Conservation (phyloP, 2,113 vertebrate genomes). For the Urocynchramus pylzowi region DNA sequence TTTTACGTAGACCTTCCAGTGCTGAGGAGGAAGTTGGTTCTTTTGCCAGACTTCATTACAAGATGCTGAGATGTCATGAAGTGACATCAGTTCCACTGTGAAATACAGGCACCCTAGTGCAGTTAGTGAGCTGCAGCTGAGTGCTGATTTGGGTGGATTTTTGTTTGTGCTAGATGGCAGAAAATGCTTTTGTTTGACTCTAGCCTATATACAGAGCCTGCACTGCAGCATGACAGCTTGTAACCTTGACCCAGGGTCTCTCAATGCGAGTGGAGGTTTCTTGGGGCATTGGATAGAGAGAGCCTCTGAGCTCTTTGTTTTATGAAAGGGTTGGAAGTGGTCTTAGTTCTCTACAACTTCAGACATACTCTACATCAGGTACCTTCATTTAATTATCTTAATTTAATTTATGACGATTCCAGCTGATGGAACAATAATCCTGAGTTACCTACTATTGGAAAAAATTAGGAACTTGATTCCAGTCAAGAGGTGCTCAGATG, state of each 20-base stretch:
- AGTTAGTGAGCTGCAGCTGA: background rate
- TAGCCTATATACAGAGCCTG: background rate
- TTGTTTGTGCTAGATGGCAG: background rate
- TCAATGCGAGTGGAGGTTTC: background rate
- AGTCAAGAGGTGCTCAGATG: background rate
- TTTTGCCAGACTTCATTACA: background rate
- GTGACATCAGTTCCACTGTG: background rate
- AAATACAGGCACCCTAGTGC: rapidly evolving
- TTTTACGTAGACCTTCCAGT: background rate
- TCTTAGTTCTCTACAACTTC: background rate
- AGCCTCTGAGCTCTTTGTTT: background rate
- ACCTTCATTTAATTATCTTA: background rate
- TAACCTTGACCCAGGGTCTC: background rate
- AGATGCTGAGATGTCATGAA: background rate
- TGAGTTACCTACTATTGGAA: background rate
- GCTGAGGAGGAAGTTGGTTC: background rate
- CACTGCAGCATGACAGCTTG: background rate
- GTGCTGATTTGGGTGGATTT: background rate
- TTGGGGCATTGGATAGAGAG: background rate
- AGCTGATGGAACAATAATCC: background rate
- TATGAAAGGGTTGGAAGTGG: background rate
- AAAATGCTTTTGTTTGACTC: background rate
- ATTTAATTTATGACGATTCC: background rate
- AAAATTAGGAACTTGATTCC: background rate
- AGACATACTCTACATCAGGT: background rate